Conservation (phyloP, 2,888 invertebrate genomes). For the Leuctra nigra region DNA sequence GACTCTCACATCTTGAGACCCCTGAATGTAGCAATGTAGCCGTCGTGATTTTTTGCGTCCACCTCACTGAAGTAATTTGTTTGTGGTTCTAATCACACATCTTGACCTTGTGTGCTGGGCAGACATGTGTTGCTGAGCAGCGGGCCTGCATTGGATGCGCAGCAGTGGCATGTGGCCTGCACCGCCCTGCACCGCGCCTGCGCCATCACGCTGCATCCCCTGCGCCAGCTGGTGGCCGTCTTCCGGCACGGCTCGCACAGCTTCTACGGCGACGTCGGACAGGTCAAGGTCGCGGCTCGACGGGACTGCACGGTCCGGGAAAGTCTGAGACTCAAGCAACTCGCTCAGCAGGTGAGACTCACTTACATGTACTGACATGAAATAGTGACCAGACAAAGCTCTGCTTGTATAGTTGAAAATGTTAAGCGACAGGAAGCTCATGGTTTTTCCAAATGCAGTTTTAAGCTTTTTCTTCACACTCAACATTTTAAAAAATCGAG, state of each 20-base stretch:
- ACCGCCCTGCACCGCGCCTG: slow-evolving; percentile 77
- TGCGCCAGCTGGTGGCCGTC: slow-evolving; percentile 82
- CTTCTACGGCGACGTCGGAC: slow-evolving; percentile 87
- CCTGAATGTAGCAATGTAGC: too few species aligned
- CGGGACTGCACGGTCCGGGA: slow-evolving; percentile 80
- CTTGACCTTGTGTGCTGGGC: slow-evolving; percentile 13
- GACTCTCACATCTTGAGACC: too few species aligned
- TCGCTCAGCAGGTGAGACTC: slow-evolving; percentile 78
- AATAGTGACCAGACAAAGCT: too few species aligned
- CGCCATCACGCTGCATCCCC: slow-evolving; percentile 76
- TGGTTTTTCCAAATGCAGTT: too few species aligned
- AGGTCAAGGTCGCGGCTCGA: slow-evolving; percentile 89
- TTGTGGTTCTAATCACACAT: too few species aligned
- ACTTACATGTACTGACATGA: too few species aligned
- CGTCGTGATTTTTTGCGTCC: too few species aligned
- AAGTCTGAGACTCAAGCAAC: slow-evolving; percentile 74
- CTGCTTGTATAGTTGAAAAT: too few species aligned
- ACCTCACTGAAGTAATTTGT: too few species aligned
- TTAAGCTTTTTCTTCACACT: too few species aligned
- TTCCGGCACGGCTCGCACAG: slow-evolving; percentile 89
- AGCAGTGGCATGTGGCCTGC: slow-evolving; percentile 83
- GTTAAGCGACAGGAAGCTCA: too few species aligned
- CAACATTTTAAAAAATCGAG: too few species aligned
- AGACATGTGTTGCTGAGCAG: slow-evolving; percentile 78
- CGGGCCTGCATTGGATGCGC: slow-evolving; percentile 62